A percentile compares a stretch with the other conserved stretches of the same genome.
These are phyloP conservation scores for Paracentrotus lividus DNA, from an alignment of 53 echinoderm and acorn worm species.

Conservation along the genomic window DNA sequence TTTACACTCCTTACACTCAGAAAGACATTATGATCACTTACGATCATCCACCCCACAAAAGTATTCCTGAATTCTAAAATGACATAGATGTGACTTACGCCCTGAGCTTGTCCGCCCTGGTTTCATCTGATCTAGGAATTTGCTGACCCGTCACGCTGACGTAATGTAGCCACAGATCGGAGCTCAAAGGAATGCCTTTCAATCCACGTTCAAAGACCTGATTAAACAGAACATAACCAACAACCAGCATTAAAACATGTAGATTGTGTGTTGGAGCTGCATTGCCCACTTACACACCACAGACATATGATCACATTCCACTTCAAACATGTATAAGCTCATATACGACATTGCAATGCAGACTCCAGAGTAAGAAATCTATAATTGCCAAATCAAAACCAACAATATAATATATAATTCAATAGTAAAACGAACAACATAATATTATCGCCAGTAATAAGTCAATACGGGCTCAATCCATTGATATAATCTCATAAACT, in stretches of 20 bases:
- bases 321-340: not conserved
- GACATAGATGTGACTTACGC: constrained; percentile 71
- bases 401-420: not conserved
- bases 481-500: constrained; percentile 45
- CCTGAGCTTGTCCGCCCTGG: constrained; percentile 81
- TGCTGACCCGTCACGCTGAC: constrained; percentile 83
- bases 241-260: constrained; percentile 14
- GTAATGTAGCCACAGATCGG: constrained; percentile 96
- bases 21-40: no score
- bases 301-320: constrained; percentile 23
- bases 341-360: not conserved
- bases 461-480: constrained; percentile 28
- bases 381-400: not conserved
- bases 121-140: constrained; percentile 68
- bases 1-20: no score
- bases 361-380: not conserved
- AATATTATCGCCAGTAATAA: not conserved
- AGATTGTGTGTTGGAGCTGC: not conserved
- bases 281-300: constrained; percentile 5
- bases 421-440: constrained; percentile 37
- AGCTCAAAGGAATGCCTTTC: constrained; percentile 86
- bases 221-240: constrained; percentile 23
- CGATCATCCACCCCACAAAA: no score
- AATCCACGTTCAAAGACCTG: constrained; percentile 93
- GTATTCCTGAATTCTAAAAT: not conserved